phyloP scores from a whole-genome alignment of 1,140 invertebrate genomes.

The Drepana arcuata region DNA sequence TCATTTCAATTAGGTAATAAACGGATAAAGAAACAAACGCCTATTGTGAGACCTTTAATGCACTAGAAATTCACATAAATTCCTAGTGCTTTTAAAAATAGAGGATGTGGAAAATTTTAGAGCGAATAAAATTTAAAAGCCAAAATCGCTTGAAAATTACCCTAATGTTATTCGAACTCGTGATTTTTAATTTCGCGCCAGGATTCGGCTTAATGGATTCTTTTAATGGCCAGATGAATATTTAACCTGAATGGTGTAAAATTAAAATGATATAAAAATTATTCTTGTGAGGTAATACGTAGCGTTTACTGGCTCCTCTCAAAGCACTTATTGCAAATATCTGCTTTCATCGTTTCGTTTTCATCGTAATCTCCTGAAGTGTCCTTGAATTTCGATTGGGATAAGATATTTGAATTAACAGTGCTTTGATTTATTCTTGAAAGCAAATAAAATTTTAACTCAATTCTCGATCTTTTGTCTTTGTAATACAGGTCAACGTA shows the following conservation, averaged over 20 bases:
- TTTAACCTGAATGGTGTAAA: constrained; percentile 21
- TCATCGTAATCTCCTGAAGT: constrained; percentile 7
- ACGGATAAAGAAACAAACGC: too few species aligned
- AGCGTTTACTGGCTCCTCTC: too few species aligned
- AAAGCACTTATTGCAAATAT: too few species aligned
- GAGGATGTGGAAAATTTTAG: not conserved
- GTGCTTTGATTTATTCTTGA: not conserved
- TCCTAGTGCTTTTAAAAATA: not conserved
- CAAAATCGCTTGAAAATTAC: not conserved
- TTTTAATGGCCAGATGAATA: constrained; percentile 28
- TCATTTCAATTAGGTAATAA: too few species aligned
- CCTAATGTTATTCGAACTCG: constrained; percentile 5
- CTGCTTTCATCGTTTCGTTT: constrained; percentile 9
- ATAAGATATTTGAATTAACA: constrained; percentile 8
- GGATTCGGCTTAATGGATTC: constrained; percentile 24
- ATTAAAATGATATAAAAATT: constrained; percentile 39
- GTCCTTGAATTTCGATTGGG: constrained; percentile 10
- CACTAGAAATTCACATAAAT: not conserved
- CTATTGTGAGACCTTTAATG: not conserved
- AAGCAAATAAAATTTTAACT: not conserved
- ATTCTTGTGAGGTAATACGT: too few species aligned
- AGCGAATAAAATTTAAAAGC: not conserved
- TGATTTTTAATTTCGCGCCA: constrained; percentile 23
- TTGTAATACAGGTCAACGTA: too few species aligned
- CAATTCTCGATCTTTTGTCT: too few species aligned